Percentiles rank a stretch among this genome's conserved stretches.
These are phyloP conservation scores for Heliangelus exortis DNA, from an alignment of 2,797 vertebrate species.

Conservation along the genomic window DNA sequence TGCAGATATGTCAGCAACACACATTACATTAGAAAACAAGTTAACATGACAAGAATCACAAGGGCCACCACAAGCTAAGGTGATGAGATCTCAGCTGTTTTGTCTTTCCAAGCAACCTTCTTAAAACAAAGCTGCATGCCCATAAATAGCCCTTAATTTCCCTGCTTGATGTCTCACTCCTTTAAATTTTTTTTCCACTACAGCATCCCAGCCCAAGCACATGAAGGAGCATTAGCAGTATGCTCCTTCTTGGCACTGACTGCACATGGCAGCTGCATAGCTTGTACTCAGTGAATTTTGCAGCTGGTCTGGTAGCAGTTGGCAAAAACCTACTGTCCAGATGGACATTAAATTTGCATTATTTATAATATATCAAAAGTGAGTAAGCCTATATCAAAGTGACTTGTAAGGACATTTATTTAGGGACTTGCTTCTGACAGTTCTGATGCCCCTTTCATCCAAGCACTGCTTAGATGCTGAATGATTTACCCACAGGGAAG, in stretches of 20 bases:
- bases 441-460: neutral
- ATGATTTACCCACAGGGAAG: neutral
- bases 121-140: neutral
- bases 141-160: neutral
- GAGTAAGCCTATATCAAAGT: slow-evolving; percentile 72
- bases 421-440: slow-evolving; percentile 42
- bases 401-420: slow-evolving; percentile 60
- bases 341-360: slow-evolving; percentile 78
- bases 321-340: slow-evolving; percentile 74
- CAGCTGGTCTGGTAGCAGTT: slow-evolving; percentile 76
- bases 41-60: neutral
- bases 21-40: neutral
- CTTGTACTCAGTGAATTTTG: slow-evolving; percentile 73
- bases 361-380: slow-evolving; percentile 74
- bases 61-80: slow-evolving; percentile 37
- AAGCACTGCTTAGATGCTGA: neutral
- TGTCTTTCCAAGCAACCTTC: slow-evolving; percentile 14
- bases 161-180: neutral
- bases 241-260: slow-evolving; percentile 62
- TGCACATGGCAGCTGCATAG: slow-evolving; percentile 69
- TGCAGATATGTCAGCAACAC: neutral
- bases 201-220: slow-evolving; percentile 39
- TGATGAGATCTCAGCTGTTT: slow-evolving; percentile 32
- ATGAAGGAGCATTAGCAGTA: slow-evolving; percentile 53
- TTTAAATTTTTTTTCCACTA: slow-evolving; percentile 39